Evolutionary conservation across 2,888 invertebrate species (phyloP), one percentile per base, ranked within the genome.

Genomic region (Oithona nana): DNA sequence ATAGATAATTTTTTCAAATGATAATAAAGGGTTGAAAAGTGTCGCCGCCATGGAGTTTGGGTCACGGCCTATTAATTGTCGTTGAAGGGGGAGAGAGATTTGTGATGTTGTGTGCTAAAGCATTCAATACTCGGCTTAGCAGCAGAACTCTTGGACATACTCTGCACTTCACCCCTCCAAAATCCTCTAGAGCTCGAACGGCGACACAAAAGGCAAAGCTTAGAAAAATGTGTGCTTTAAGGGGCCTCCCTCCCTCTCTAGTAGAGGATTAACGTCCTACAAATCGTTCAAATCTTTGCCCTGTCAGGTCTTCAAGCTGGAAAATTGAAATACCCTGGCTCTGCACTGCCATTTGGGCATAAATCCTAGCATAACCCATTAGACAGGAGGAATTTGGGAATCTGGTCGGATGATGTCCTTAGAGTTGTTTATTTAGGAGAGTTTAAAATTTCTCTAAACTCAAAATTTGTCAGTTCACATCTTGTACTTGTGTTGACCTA

Each of bases 341-440:
- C n/a, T n/a, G n/a, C n/a, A n/a, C 39, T 16, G 67, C 63, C 64
- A 65, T 57, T 51, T 22, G 61, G 13, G 63, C 50, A 56, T 57
- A 62, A 65, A 63, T 64, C 55, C 55, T 62, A 58, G 52, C 64
- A 57, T 51, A n/a, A n/a, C n/a, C n/a, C n/a, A n/a, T n/a, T n/a
- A n/a, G n/a, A n/a, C n/a, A n/a, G n/a, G n/a, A n/a, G n/a, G n/a
- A n/a, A n/a, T n/a, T n/a, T n/a, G n/a, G n/a, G n/a, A n/a, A n/a
- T n/a, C n/a, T n/a, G n/a, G n/a, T n/a, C n/a, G n/a, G n/a, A n/a
- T n/a, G n/a, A n/a, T n/a, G n/a, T n/a, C n/a, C n/a, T n/a, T n/a
- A n/a, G n/a, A n/a, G n/a, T n/a, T n/a, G n/a, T n/a, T n/a, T n/a
- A n/a, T n/a, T n/a, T n/a, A n/a, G n/a, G n/a, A n/a, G n/a, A n/a